Conservation (phyloP, 2,113 vertebrate genomes). For the Cebidichthys violaceus region DNA sequence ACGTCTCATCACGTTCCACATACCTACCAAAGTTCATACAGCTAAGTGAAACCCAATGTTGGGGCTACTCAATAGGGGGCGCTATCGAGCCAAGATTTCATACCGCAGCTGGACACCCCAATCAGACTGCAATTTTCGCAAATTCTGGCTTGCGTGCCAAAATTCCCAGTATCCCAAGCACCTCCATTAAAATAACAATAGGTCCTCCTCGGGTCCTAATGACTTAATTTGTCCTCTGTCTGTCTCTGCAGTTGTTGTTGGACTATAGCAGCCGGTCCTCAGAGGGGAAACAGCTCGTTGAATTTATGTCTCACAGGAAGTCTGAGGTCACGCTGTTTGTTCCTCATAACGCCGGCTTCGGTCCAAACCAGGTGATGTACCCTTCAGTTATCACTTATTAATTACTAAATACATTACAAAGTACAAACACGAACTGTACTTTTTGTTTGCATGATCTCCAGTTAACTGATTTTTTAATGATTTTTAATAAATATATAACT, state of each 20-base stretch:
- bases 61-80: too few species aligned
- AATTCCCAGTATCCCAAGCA: too few species aligned
- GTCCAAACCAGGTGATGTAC: constrained; percentile 84
- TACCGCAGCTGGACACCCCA: too few species aligned
- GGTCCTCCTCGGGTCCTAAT: too few species aligned
- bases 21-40: too few species aligned
- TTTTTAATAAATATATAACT: background rate
- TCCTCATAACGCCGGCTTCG: constrained; percentile 90
- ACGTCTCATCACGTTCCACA: too few species aligned
- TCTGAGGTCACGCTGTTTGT: constrained; percentile 91
- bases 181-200: too few species aligned
- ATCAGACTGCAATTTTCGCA: too few species aligned
- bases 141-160: too few species aligned
- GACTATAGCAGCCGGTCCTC: constrained; percentile 84
- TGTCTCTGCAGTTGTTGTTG: constrained; percentile 85
- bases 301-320: constrained; percentile 85
- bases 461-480: background rate
- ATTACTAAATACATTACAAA: background rate
- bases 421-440: background rate
- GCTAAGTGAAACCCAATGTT: too few species aligned
- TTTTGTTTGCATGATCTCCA: background rate
- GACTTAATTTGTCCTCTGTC: background rate
- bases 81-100: too few species aligned
- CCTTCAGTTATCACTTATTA: background rate
- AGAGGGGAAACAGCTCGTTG: constrained; percentile 85